Conservation (phyloP, 2,888 invertebrate genomes). For the Apodemia duryi region DNA sequence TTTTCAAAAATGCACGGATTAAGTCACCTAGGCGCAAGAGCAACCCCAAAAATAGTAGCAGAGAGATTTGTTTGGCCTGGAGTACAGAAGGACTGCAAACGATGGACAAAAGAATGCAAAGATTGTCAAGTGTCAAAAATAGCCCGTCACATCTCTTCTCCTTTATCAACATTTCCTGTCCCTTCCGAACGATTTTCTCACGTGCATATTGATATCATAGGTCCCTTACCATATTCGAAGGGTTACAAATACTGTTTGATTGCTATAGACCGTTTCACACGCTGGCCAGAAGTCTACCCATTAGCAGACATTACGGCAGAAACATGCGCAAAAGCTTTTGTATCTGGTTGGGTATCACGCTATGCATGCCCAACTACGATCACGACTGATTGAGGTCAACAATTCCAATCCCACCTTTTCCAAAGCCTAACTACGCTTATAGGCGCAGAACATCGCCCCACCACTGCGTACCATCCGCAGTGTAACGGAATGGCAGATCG, state of each 20-base stretch:
- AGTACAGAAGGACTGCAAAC: neutral
- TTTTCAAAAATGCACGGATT: conserved; percentile 22
- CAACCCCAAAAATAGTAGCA: conserved; percentile 20
- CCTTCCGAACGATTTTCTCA: neutral
- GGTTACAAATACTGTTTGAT: neutral
- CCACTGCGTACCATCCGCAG: conserved; percentile 22
- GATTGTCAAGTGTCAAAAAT: neutral
- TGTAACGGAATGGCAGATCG: conserved; percentile 22
- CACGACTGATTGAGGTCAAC: conserved; percentile 28
- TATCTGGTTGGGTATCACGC: neutral
- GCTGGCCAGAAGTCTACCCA: conserved; percentile 9
- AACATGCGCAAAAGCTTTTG: neutral
- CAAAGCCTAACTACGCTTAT: neutral
- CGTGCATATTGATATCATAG: neutral
- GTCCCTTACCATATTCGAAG: neutral
- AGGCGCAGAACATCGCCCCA: conserved; percentile 6
- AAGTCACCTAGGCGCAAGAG: conserved; percentile 26
- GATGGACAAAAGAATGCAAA: neutral
- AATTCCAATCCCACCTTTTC: conserved; percentile 27
- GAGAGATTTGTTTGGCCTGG: conserved; percentile 15
- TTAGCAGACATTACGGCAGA: neutral
- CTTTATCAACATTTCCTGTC: neutral
- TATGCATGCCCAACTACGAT: neutral
- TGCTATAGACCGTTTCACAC: neutral
- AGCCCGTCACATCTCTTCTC: neutral